Evolutionary conservation across 2,888 invertebrate genomes (phyloP), one percentile per base, ranked within the genome.

Genomic region (Luperina testacea): DNA sequence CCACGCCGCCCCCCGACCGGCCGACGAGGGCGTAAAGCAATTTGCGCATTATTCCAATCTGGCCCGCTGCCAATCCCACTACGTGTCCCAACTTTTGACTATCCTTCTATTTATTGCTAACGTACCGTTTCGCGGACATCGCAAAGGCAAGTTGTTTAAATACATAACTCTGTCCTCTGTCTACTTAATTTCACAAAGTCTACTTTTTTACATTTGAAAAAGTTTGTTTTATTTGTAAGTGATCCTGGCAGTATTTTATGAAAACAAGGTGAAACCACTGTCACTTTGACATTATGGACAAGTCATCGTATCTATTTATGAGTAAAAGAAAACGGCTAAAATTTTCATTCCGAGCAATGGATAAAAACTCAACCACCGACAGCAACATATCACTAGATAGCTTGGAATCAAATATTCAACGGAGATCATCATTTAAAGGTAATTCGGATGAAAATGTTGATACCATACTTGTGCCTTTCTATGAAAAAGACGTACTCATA

Each of bases 381-480:
- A 95, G 94, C 82, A 94, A 94, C 88, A 91, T 96, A 80, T 96
- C 96, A 69, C 68, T 93, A 48, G 96, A 97, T 83, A 97, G 96
- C 84, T 92, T 97, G 74, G 96, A 97, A 89, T 87, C 88, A 57
- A 91, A 91, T 83, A 91, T 91, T 61, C 92, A 89, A 81, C 88
- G 88, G 38, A 94, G 94, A 89, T 80, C 83, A 42, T 78, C 87
- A 6, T 51, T 88, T 27, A 92, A 91, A 81, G 76, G 83, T 75
- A 27, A 65, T 48, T 88, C 90, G 3, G 93, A 94, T 48, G 94
- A 94, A 61, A 93, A 95, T 78, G 92, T 95, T n/a, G 94, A 96
- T 75, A 96, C 96, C 7, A 96, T 97, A 88, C 91, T 96, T 8
- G 96, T 97, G 5, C 97, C 97, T 2, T 96, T 97, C 90, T 97